Percentiles rank a stretch among this genome's conserved stretches.
These are phyloP conservation scores for Gulo gulo DNA, from an alignment of 2,113 vertebrate species.

Conservation along the genomic window DNA sequence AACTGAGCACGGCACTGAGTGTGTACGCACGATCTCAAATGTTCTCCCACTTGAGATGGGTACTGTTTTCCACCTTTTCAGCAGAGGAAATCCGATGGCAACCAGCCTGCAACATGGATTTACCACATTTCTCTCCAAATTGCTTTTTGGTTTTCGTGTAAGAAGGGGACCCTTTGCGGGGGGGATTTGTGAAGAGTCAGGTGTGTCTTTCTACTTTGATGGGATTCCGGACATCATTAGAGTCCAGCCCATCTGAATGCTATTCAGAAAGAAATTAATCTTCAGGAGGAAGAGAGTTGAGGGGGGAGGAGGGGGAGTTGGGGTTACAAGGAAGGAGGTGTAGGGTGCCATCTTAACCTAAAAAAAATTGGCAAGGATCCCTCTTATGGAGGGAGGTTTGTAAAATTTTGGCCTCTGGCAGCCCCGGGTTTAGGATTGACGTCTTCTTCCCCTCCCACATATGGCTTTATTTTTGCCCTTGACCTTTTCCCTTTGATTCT, in stretches of 20 bases:
- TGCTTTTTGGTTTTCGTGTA: not conserved
- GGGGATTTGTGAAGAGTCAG: not conserved
- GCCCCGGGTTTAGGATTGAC: not conserved
- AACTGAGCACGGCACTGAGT: not conserved
- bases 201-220: not conserved
- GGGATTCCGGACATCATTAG: not conserved
- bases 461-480: not conserved
- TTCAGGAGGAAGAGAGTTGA: not conserved
- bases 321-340: not conserved
- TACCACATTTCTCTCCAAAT: not conserved
- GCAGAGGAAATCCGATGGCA: not conserved
- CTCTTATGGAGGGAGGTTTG: not conserved
- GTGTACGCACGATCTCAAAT: accelerated
- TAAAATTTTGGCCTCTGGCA: not conserved
- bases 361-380: not conserved
- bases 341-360: not conserved
- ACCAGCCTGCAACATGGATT: too few relatives aligned
- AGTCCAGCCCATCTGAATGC: not conserved
- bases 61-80: not conserved
- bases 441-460: not conserved
- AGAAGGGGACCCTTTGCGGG: not conserved
- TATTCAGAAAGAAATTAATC: not conserved
- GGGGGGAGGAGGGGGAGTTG: not conserved
- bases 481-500: not conserved
- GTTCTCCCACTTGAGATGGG: not conserved